Conservation (phyloP, 2,113 vertebrate species). For the Phoenicopterus ruber region DNA sequence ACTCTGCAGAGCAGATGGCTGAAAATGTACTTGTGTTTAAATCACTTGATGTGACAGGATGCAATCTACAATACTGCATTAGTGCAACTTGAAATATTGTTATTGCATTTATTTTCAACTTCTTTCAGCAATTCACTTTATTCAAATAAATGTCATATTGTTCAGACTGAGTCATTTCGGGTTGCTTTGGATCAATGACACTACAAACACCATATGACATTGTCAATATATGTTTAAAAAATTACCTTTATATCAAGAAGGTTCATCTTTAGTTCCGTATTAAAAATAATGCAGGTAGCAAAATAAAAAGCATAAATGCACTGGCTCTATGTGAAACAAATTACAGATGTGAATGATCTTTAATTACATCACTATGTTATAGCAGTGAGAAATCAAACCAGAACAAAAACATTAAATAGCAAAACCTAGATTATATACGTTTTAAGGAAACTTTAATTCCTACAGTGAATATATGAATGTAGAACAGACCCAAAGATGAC, state of each 20-base stretch:
- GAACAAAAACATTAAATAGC: neutral
- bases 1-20: neutral
- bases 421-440: neutral
- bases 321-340: neutral
- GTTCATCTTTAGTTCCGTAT: neutral
- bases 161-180: neutral
- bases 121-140: slow-evolving; percentile 14
- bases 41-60: slow-evolving; percentile 27
- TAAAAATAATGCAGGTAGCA: neutral
- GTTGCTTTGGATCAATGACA: slow-evolving; percentile 1
- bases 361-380: neutral
- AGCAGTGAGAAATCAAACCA: neutral
- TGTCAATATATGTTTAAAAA: neutral
- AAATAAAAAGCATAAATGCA: neutral
- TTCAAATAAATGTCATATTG: slow-evolving; percentile 23
- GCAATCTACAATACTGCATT: slow-evolving; percentile 32
- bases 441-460: neutral
- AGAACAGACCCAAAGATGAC: neutral
- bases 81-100: slow-evolving; percentile 45
- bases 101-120: slow-evolving; percentile 37
- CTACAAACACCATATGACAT: neutral
- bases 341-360: neutral
- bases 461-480: neutral
- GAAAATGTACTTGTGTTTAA: neutral
- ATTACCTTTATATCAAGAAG: neutral